Base-by-base conservation (phyloP, 2,888 invertebrate species). In the Meiosimyza decipiens region DNA sequence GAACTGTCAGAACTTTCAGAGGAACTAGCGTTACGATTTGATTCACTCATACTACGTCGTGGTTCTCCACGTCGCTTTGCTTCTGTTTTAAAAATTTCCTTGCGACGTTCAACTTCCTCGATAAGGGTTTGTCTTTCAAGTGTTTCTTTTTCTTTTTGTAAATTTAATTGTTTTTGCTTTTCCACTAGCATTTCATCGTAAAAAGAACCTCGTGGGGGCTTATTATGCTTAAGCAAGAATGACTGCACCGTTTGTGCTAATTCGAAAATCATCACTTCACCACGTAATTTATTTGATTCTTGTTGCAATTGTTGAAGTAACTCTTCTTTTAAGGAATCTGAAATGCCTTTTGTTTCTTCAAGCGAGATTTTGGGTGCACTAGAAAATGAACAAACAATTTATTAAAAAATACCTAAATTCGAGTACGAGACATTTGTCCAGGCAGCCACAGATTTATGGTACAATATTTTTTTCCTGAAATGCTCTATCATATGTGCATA, bases 141-240 rank as follows among this genome's bases (percentile, higher is more conserved):
- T 76, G 92, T 91, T 82, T 92, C 91, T 78, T 92, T 91, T 15
- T 90, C 88, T 80, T 91, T 89, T 78, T 91, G 88, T 68, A 91
- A 89, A 73, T 91, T 89, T 60, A 90, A 86, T 77, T 90, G 89
- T 82, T 92, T 91, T 78, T 91, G 90, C 75, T 92, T 91, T 69
- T 92, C 90, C 66, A 90, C 90, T 12, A 95, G 85, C 97, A 97
- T 97, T 88, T 97, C 94, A 75, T 97, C 97, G 80, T 97, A 96
- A 85, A 94, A 96, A 11, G 97, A 97, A 73, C 93, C 90, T 67
- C 89, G 89, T 0, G 91, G 92, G 0, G 95, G 95, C 83, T 93
- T 94, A 83, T 96, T 95, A 86, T 95, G 91, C 28, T 91, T 88
- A 76, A 94, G 91, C 0, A 97, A 89, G 83, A 94, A 97, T 82